These are phyloP conservation scores for Chlorodrepanis virens DNA, from an alignment of 2,113 vertebrate species.

Conservation along the genomic window DNA sequence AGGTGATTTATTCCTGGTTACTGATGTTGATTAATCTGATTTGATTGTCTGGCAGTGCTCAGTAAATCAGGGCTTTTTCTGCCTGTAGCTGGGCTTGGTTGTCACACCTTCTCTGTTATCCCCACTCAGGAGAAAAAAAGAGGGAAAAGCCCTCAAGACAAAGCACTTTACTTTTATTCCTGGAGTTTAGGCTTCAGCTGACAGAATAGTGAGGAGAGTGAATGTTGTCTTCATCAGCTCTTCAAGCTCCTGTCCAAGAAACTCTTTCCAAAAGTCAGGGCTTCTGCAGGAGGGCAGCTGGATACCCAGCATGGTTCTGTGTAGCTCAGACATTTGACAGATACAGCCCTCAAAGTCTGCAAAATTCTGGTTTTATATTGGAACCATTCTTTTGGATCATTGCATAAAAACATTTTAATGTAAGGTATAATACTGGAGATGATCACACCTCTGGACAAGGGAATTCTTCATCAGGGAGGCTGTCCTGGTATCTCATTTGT, in stretches of 20 bases:
- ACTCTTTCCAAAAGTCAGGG: neutral
- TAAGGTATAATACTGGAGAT: neutral
- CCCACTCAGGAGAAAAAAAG: neutral
- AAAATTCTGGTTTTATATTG: neutral
- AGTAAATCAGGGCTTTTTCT: neutral
- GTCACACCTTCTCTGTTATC: neutral
- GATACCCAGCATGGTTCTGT: neutral
- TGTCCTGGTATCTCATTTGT: neutral
- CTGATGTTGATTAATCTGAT: neutral
- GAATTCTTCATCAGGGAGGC: neutral
- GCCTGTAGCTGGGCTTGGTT: neutral
- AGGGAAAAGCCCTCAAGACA: neutral
- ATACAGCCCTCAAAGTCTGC: neutral
- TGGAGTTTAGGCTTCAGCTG: neutral
- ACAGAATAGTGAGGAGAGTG: neutral
- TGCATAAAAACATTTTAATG: neutral
- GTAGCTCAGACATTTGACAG: neutral
- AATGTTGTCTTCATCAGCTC: neutral
- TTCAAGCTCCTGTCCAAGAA: neutral
- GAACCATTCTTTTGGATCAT: neutral
- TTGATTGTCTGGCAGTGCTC: neutral
- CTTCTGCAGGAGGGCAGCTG: neutral
- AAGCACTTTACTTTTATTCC: neutral
- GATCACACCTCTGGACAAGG: neutral
- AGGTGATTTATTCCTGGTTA: neutral